phyloP scores from a whole-genome alignment of 2,113 vertebrate genomes.

The Pristiophorus japonicus region DNA sequence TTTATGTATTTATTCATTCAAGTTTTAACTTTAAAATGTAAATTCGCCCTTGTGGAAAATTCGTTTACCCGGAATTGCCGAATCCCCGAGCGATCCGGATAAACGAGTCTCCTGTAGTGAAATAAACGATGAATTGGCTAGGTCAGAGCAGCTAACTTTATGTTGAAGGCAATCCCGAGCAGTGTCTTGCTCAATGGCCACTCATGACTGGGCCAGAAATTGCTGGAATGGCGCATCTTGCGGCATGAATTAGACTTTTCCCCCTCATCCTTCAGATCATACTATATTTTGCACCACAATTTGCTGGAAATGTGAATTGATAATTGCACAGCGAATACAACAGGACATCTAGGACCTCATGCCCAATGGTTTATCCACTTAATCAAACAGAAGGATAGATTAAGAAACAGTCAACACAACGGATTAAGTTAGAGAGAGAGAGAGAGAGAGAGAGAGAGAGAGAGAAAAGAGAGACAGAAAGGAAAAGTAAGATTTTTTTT shows the following conservation, averaged over 20 bases:
- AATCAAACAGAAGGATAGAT: background rate
- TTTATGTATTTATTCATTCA: no score
- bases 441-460: background rate
- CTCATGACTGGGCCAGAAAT: background rate
- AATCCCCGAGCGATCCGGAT: no score
- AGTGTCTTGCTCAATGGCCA: background rate
- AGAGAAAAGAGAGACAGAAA: background rate
- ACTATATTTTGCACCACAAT: background rate
- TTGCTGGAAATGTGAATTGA: background rate
- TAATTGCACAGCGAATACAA: background rate
- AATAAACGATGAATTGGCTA: background rate
- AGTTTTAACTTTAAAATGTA: no score
- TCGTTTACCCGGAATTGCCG: no score
- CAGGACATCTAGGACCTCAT: background rate
- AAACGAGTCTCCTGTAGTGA: no score
- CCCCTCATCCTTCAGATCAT: background rate
- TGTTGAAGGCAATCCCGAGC: background rate
- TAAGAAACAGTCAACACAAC: background rate
- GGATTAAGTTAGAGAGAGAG: background rate
- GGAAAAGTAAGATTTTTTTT: no score
- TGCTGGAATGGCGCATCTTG: background rate
- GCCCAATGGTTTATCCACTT: background rate
- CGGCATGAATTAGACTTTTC: background rate
- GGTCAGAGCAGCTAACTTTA: background rate
- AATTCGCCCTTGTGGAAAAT: no score